These are phyloP conservation scores for Camptogramma bilineatum DNA, from an alignment of 2,888 invertebrate species.

Conservation along the genomic window DNA sequence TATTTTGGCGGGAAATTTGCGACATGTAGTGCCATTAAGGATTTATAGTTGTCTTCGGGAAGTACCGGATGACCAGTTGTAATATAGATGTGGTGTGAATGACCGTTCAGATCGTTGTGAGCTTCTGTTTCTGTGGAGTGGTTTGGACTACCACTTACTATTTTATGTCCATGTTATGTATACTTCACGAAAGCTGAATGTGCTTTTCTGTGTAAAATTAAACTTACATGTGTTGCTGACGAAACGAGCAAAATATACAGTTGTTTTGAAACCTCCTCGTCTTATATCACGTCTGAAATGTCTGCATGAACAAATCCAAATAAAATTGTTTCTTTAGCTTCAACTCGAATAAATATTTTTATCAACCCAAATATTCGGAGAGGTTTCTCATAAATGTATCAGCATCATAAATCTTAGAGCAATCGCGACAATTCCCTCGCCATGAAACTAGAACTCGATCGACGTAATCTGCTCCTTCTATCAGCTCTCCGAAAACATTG, in stretches of 20 bases:
- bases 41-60: slow-evolving; percentile 38
- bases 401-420: slow-evolving; percentile 32
- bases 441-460: slow-evolving; percentile 27
- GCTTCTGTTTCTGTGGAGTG: slow-evolving; percentile 27
- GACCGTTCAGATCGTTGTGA: slow-evolving; percentile 16
- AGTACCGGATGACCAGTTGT: slow-evolving; percentile 24
- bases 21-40: slow-evolving; percentile 36
- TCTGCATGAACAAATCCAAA: not conserved
- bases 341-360: slow-evolving; percentile 17
- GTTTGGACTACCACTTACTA: slow-evolving; percentile 21
- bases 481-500: slow-evolving; percentile 31
- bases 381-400: slow-evolving; percentile 24
- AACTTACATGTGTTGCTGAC: not conserved
- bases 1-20: slow-evolving; percentile 51
- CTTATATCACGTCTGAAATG: not conserved
- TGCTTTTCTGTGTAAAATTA: not conserved
- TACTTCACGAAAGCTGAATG: slow-evolving; percentile 15
- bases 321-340: not conserved
- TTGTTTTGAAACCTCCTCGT: not conserved
- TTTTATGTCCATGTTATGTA: slow-evolving; percentile 31
- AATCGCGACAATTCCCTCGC: slow-evolving; percentile 32
- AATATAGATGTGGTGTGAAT: slow-evolving; percentile 32
- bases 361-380: slow-evolving; percentile 10
- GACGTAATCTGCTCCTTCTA: slow-evolving; percentile 29
- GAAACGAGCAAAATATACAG: not conserved